A percentile compares a stretch with the other conserved stretches of the same genome.
Evolutionary conservation across 2,113 vertebrate genomes (phyloP).

Genomic region (Pangasianodon hypophthalmus): DNA sequence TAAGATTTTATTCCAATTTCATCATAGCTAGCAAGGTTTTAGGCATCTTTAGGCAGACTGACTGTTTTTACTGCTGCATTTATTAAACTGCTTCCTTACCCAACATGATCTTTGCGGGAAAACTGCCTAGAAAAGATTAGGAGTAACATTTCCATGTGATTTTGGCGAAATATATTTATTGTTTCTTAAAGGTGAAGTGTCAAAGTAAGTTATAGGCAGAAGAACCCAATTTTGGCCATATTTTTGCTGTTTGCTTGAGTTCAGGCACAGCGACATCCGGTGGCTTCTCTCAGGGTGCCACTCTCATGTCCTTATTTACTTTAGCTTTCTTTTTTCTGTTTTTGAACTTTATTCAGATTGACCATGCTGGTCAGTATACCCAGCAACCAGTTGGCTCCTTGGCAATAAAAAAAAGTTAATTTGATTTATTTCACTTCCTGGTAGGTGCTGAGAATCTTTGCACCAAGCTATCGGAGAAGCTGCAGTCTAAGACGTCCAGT

Average conservation of each 20-base stretch:
- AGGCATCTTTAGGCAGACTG: neutral
- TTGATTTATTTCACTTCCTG: neutral
- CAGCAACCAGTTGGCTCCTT: neutral
- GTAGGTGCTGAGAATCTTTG: constrained; percentile 96
- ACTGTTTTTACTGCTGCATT: neutral
- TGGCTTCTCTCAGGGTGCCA: neutral
- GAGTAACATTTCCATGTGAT: neutral
- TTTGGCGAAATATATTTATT: neutral
- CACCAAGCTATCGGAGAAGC: constrained; percentile 93
- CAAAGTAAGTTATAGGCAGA: neutral
- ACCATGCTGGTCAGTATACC: neutral
- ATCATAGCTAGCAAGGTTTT: neutral
- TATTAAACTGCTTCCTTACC: neutral
- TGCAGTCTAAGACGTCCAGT: constrained; percentile 97
- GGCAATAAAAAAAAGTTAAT: neutral
- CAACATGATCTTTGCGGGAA: neutral
- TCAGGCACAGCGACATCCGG: neutral
- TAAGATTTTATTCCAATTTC: neutral
- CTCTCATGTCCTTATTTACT: neutral
- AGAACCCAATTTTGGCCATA: neutral
- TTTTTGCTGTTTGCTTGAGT: neutral
- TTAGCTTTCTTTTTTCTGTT: neutral
- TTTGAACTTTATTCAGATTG: neutral
- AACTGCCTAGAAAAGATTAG: neutral
- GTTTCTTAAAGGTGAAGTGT: neutral